Conservation (phyloP, 2,113 vertebrate species). For the Cephalopholis sonnerati region DNA sequence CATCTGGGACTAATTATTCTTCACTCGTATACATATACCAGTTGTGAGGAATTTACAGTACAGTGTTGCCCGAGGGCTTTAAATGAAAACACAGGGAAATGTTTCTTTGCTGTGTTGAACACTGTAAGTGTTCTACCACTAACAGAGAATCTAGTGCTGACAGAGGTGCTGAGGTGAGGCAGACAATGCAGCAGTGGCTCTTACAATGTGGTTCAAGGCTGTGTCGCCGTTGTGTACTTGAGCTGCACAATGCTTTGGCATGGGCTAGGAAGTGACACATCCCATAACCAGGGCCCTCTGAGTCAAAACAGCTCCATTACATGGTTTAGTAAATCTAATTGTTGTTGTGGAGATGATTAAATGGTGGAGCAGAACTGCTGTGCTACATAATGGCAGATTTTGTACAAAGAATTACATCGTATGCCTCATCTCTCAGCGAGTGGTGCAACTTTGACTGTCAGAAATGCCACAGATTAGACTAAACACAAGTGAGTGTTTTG, state of each 20-base stretch:
- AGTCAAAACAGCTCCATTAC: conserved; percentile 40
- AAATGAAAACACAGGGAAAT: conserved; percentile 53
- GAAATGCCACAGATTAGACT: conserved; percentile 23
- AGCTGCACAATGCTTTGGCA: conserved; percentile 79
- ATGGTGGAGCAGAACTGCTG: background rate
- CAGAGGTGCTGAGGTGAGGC: conserved; percentile 57
- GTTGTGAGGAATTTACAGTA: background rate
- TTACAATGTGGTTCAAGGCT: conserved; percentile 84
- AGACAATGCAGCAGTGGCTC: conserved; percentile 74
- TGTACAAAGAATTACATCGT: background rate
- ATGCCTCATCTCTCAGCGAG: background rate
- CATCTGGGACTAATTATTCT: conserved; percentile 16
- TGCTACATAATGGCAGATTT: background rate
- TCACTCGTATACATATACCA: conserved; percentile 13
- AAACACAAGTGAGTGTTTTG: conserved; percentile 16
- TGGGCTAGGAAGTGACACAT: conserved; percentile 75
- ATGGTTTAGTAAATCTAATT: conserved; percentile 22
- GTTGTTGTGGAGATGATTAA: conserved; percentile 12
- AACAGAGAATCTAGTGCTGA: conserved; percentile 70
- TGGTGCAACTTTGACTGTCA: background rate
- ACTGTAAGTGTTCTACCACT: conserved; percentile 50
- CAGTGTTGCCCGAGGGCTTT: conserved; percentile 17
- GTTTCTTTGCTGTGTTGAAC: conserved; percentile 41
- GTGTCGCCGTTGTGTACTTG: conserved; percentile 75
- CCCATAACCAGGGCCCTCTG: conserved; percentile 38